Evolutionary conservation across 2,888 invertebrate species (phyloP).

Genomic region (Acheta domesticus): DNA sequence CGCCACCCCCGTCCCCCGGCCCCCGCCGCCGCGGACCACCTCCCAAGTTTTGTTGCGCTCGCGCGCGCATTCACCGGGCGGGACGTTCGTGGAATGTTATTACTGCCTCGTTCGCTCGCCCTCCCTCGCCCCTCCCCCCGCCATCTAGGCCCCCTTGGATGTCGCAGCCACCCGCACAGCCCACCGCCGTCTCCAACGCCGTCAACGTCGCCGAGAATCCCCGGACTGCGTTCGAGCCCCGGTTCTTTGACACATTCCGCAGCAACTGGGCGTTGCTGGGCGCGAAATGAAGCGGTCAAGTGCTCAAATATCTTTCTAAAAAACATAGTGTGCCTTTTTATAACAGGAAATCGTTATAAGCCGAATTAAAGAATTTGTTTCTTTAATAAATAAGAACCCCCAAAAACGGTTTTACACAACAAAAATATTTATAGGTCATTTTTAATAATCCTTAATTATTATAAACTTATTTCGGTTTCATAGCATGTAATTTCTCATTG

Average conservation of each 20-base stretch:
- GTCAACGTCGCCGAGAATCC: background rate
- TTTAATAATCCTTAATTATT: no score
- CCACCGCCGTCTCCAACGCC: background rate
- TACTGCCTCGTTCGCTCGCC: background rate
- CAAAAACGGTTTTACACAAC: no score
- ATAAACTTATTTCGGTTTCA: background rate
- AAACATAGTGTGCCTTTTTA: no score
- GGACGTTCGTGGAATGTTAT: constrained; percentile 10
- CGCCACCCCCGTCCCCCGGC: background rate
- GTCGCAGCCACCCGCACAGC: background rate
- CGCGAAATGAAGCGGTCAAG: no score
- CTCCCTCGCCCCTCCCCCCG: background rate
- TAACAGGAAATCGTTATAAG: no score
- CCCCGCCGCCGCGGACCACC: background rate
- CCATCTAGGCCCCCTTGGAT: background rate
- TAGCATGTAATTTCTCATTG: background rate
- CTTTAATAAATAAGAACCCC: no score
- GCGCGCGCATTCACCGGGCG: background rate
- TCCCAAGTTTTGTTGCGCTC: background rate
- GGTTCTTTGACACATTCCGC: no score
- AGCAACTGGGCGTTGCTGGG: no score
- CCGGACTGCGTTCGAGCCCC: no score
- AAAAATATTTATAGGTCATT: no score
- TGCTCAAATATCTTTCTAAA: no score
- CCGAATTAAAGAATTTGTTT: no score